Evolutionary conservation across 2,888 invertebrate genomes (phyloP).

Genomic region (Gari tellinella): DNA sequence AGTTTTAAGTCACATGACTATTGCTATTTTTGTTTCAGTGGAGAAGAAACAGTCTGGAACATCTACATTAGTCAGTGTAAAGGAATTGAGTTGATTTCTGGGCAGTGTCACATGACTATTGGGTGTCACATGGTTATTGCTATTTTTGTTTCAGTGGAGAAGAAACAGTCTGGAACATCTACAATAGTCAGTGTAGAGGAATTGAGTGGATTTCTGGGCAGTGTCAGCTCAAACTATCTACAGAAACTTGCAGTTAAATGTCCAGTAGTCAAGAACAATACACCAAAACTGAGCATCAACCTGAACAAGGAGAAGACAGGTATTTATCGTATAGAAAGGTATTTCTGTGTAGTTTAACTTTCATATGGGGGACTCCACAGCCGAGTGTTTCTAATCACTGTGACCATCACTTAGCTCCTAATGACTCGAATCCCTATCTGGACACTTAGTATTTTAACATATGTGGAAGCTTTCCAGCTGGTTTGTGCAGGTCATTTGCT

Average conservation of each 20-base stretch:
- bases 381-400: too few species aligned
- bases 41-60: slow-evolving; percentile 27
- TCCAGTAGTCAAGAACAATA: neutral
- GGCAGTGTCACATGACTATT: neutral
- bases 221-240: slow-evolving; percentile 4
- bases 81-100: slow-evolving; percentile 25
- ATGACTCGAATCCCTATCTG: too few species aligned
- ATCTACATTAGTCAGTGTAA: slow-evolving; percentile 25
- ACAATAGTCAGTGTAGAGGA: slow-evolving; percentile 32
- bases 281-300: slow-evolving; percentile 3
- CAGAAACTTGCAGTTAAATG: slow-evolving; percentile 6
- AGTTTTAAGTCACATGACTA: too few species aligned
- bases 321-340: neutral
- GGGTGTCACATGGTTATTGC: too few species aligned
- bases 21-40: slow-evolving; percentile 35
- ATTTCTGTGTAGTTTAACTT: too few species aligned
- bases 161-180: slow-evolving; percentile 18
- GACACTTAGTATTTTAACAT: too few species aligned
- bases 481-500: too few species aligned
- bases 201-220: slow-evolving; percentile 11
- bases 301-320: slow-evolving; percentile 19
- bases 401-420: too few species aligned
- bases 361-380: too few species aligned
- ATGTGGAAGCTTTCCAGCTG: too few species aligned
- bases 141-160: slow-evolving; percentile 40